These are phyloP conservation scores for Hippotragus niger DNA, from an alignment of 2,113 vertebrate genomes.

Conservation along the genomic window DNA sequence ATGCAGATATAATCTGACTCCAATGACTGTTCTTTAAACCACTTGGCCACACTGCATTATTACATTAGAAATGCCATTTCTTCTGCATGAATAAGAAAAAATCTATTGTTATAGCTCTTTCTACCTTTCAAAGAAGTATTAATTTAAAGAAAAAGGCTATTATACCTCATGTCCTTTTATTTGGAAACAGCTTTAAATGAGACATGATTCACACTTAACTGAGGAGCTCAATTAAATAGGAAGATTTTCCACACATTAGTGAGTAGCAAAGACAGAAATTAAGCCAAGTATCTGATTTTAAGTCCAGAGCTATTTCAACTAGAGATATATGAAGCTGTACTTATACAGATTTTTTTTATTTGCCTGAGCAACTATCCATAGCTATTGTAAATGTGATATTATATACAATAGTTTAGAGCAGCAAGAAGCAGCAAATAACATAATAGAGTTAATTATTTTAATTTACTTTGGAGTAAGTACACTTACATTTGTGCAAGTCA, in stretches of 20 bases:
- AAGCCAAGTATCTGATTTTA: background rate
- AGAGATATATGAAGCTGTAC: background rate
- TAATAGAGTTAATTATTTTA: background rate
- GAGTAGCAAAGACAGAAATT: background rate
- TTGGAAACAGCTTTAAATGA: background rate
- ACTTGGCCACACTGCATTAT: background rate
- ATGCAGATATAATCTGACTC: background rate
- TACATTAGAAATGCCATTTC: background rate
- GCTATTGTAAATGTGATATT: background rate
- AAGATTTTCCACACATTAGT: background rate
- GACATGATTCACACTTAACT: background rate
- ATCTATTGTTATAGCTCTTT: background rate
- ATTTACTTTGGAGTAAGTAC: background rate
- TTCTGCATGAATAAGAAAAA: background rate
- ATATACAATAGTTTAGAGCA: background rate
- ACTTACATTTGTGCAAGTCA: background rate
- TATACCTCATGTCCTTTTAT: background rate
- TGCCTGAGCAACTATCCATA: background rate
- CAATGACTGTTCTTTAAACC: background rate
- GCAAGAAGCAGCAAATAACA: background rate
- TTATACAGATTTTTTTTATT: background rate
- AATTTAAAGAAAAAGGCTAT: background rate
- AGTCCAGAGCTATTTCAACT: background rate
- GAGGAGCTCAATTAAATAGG: background rate
- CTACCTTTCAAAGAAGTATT: background rate